Base-by-base conservation (phyloP, 2,888 invertebrate genomes). In the Acanthoscelides obtectus region DNA sequence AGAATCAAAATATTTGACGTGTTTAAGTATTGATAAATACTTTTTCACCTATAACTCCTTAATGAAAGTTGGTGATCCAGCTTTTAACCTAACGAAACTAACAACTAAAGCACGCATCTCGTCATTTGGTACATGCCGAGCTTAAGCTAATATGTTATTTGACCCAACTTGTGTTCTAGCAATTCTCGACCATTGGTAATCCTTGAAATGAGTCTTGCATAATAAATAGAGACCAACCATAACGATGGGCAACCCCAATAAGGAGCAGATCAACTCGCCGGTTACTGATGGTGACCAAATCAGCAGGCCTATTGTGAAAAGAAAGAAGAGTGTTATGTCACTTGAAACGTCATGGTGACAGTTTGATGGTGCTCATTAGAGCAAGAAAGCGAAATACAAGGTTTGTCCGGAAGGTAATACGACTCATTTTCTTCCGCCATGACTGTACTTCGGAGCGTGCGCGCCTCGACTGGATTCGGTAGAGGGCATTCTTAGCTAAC, bases 201-300 rank as follows among this genome's bases (percentile, higher is more conserved):
- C 88, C 75, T 85, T 86, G 75, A 88, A 87, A 80, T 89, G 88
- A 2, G 88, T 86, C 76, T 88, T 87, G 74, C 87, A 87, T 22
- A 89, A 83, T 65, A 89, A 81, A 8, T 85, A 85, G 72, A 89
- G 79, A 20, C 89, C 90, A 4, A 88, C 83, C 12, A 88, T 80
- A 21, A 90, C 88, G 65, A 90, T 87, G 5, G 89, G 89, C 71
- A 89, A 84, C 72, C 89, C 89, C 22, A 90, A 82, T 22, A 89
- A 82, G 0, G 89, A 88, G 80, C 89, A 90, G 71, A 90, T 88
- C 22, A 90, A 80, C 80, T 90, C 90, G n/a, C 89, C 89, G 4
- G 88, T 88, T 70, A 89, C 84, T 20, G 87, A 86, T n/a, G 89
- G 89, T 71, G 87, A 84, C 89, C 89, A 89, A 22, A 85, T 78